phyloP scores from a whole-genome alignment of 2,797 vertebrate genomes.

The Rhincodon typus region DNA sequence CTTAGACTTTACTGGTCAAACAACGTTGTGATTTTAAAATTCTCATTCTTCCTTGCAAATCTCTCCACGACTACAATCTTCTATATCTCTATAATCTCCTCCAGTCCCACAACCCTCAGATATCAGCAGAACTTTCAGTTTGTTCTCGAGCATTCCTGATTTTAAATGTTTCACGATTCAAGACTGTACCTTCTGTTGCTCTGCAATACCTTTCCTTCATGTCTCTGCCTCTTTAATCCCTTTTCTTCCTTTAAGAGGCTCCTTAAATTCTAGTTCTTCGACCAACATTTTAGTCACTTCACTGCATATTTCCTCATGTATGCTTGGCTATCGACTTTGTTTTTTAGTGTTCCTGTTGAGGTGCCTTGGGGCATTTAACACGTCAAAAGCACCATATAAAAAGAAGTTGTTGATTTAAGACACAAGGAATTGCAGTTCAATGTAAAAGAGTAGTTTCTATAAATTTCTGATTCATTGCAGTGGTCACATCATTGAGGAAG shows the following conservation, averaged over 20 bases:
- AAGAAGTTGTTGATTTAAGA: not conserved
- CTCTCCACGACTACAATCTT: not conserved
- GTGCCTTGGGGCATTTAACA: too few relatives aligned
- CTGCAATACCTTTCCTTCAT: not conserved
- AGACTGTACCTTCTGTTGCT: not conserved
- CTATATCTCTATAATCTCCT: not conserved
- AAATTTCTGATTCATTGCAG: not conserved
- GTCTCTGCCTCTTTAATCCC: too few relatives aligned
- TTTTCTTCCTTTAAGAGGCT: not conserved
- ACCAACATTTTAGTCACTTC: too few relatives aligned
- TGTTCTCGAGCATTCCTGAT: not conserved
- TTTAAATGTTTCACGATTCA: not conserved
- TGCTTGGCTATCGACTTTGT: too few relatives aligned
- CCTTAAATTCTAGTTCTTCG: too few relatives aligned
- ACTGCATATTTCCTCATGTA: too few relatives aligned
- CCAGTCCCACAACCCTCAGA: not conserved
- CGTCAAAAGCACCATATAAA: too few relatives aligned
- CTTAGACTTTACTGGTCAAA: not conserved
- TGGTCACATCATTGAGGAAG: not conserved
- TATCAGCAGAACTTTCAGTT: not conserved
- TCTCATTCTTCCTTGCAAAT: not conserved
- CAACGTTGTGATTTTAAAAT: not conserved
- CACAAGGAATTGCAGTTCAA: not conserved
- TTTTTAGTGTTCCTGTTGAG: too few relatives aligned
- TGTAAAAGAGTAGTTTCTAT: not conserved